These are phyloP conservation scores for Drosophila parthenogenetica DNA, from an alignment of 2,888 invertebrate species.

Conservation along the genomic window DNA sequence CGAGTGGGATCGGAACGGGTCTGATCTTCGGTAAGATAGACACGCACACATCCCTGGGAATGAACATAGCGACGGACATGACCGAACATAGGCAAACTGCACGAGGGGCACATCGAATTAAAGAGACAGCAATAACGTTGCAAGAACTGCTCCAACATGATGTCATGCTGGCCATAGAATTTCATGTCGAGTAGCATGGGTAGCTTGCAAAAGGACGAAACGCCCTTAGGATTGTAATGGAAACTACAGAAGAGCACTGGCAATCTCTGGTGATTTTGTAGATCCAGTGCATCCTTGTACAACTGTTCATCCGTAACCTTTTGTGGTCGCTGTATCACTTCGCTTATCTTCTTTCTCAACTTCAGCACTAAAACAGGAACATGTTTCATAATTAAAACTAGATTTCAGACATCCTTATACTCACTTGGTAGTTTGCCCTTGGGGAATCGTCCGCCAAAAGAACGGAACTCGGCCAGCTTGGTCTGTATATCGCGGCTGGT, in stretches of 20 bases:
- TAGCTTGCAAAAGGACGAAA: slow-evolving; percentile 84
- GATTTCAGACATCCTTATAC: slow-evolving; percentile 14
- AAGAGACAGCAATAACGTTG: slow-evolving; percentile 96
- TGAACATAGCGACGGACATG: slow-evolving; percentile 95
- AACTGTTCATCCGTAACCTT: slow-evolving; percentile 81
- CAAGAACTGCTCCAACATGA: slow-evolving; percentile 96
- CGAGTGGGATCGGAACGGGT: slow-evolving; percentile 78
- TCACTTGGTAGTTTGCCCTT: slow-evolving; percentile 81
- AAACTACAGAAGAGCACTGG: slow-evolving; percentile 95
- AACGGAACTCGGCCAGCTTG: slow-evolving; percentile 93
- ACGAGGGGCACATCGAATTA: slow-evolving; percentile 91
- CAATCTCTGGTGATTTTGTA: slow-evolving; percentile 93
- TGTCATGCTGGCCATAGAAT: slow-evolving; percentile 97
- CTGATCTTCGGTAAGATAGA: slow-evolving; percentile 85
- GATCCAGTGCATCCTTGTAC: slow-evolving; percentile 90
- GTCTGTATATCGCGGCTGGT: slow-evolving; percentile 89
- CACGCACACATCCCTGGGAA: slow-evolving; percentile 94
- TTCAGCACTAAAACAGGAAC: slow-evolving; percentile 71
- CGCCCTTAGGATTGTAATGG: slow-evolving; percentile 83
- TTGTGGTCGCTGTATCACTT: slow-evolving; percentile 77
- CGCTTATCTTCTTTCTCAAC: slow-evolving; percentile 67
- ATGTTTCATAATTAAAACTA: neutral
- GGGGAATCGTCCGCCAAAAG: slow-evolving; percentile 90
- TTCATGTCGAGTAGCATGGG: slow-evolving; percentile 89
- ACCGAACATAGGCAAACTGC: slow-evolving; percentile 93